Evolutionary conservation across 2,113 vertebrate genomes (phyloP).

Genomic region (Ceyx margarethae): DNA sequence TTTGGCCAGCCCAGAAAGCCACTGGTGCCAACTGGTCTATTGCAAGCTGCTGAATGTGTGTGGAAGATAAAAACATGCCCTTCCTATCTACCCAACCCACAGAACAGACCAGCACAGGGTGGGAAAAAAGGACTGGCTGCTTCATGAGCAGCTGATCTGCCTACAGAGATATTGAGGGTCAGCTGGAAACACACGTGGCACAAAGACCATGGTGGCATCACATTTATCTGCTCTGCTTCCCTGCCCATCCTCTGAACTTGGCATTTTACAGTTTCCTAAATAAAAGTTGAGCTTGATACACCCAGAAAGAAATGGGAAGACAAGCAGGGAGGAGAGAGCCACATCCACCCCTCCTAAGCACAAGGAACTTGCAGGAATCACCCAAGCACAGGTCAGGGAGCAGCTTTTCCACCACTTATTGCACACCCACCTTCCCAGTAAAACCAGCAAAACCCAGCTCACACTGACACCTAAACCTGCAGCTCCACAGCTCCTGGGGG

Average conservation of each 20-base stretch:
- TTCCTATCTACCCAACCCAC: neutral
- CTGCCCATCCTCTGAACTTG: no score
- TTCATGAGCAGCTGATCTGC: neutral
- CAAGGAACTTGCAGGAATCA: neutral
- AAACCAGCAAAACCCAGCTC: neutral
- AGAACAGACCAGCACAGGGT: neutral
- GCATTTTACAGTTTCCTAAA: neutral
- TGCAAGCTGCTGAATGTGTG: conserved; percentile 14
- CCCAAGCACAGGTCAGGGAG: rapidly evolving
- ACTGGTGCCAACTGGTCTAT: neutral
- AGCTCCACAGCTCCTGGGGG: neutral
- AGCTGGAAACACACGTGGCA: neutral
- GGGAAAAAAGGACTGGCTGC: neutral
- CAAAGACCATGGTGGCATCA: neutral
- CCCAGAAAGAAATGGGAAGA: neutral
- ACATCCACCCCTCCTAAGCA: rapidly evolving
- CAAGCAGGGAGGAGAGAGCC: neutral
- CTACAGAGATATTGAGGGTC: neutral
- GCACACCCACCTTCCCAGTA: neutral
- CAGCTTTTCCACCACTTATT: neutral
- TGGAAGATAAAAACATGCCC: conserved; percentile 6
- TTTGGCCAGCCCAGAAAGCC: neutral
- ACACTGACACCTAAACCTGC: neutral
- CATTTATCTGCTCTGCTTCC: neutral
- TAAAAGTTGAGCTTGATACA: neutral